These are phyloP conservation scores for Notolepis coatsorum DNA, from an alignment of 2,797 vertebrate species.

Conservation along the genomic window DNA sequence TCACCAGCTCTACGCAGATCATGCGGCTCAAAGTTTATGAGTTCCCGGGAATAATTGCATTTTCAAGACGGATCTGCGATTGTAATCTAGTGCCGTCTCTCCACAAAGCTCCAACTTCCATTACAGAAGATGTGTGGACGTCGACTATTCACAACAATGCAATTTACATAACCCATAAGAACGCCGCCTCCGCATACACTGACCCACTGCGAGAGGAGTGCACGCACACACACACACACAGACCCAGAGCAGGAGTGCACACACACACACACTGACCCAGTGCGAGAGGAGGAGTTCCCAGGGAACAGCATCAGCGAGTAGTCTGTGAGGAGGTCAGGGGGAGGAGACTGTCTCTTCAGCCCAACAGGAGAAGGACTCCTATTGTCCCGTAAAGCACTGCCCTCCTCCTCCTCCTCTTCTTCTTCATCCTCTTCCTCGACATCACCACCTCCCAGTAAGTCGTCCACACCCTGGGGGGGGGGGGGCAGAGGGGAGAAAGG, in stretches of 20 bases:
- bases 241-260: background rate
- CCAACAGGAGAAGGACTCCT: conserved; percentile 59
- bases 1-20: no score
- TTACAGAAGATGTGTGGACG: no score
- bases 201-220: no score
- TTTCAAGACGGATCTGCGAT: no score
- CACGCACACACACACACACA: background rate
- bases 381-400: conserved; percentile 50
- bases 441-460: conserved; percentile 81
- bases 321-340: conserved; percentile 80
- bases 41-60: no score
- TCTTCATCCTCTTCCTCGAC: conserved; percentile 76
- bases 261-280: conserved; percentile 76
- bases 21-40: no score
- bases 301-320: conserved; percentile 92
- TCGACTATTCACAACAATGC: no score
- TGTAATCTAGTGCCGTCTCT: no score
- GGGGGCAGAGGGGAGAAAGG: background rate
- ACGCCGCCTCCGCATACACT: no score
- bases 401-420: conserved; percentile 59
- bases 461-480: conserved; percentile 82
- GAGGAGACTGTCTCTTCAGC: conserved; percentile 69
- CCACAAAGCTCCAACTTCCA: no score
- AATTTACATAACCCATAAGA: no score
- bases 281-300: conserved; percentile 90